phyloP scores from a whole-genome alignment of 1,140 invertebrate genomes.

The Elymnias hypermnestra region DNA sequence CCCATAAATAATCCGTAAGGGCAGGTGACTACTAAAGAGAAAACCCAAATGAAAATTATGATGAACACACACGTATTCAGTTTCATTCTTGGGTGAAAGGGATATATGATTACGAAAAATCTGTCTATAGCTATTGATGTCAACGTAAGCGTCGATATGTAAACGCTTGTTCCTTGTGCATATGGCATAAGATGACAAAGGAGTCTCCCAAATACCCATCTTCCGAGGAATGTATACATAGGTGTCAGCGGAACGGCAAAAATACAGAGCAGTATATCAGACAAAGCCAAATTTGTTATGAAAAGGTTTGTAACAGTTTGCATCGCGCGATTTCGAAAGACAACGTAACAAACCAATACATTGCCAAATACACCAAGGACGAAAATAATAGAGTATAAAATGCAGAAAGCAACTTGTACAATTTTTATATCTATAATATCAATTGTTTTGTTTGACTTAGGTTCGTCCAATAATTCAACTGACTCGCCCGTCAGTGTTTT shows the following conservation, averaged over 20 bases:
- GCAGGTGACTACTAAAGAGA: constrained; percentile 90
- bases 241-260: constrained; percentile 96
- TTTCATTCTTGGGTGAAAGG: constrained; percentile 94
- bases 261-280: constrained; percentile 94
- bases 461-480: constrained; percentile 53
- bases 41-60: constrained; percentile 93
- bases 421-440: constrained; percentile 80
- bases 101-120: constrained; percentile 97
- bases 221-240: constrained; percentile 91
- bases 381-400: constrained; percentile 92
- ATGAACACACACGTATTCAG: constrained; percentile 88
- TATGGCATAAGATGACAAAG: constrained; percentile 96
- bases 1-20: constrained; percentile 86
- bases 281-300: constrained; percentile 96
- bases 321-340: constrained; percentile 94
- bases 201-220: constrained; percentile 92
- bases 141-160: constrained; percentile 96
- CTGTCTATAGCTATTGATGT: constrained; percentile 97
- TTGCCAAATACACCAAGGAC: constrained; percentile 94
- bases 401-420: constrained; percentile 87
- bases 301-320: constrained; percentile 99
- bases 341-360: constrained; percentile 94
- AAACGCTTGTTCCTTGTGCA: constrained; percentile 94
- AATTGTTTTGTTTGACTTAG: constrained; percentile 45
- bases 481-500: constrained; percentile 63